Percentiles rank a stretch among this genome's conserved stretches.
Evolutionary conservation across 2,797 vertebrate genomes (phyloP).

Genomic region (Xyrichtys novacula): DNA sequence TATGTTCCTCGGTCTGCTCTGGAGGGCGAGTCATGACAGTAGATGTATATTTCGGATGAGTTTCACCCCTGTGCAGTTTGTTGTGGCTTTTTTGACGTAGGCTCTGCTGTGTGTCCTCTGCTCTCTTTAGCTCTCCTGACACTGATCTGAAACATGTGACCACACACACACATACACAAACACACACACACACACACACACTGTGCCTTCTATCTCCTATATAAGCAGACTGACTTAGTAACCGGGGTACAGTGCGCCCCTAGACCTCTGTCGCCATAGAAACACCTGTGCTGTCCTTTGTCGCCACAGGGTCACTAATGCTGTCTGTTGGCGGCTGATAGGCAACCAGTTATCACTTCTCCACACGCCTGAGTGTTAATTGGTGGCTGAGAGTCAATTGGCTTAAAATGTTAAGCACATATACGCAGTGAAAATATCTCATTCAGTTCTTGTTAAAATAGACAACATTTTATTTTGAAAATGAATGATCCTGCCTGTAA

Average conservation of each 20-base stretch:
- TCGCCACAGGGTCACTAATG: constrained; percentile 27
- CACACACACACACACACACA: constrained; percentile 37
- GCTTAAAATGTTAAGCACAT: constrained; percentile 17
- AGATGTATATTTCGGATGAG: constrained; percentile 49
- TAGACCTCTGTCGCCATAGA: constrained; percentile 65
- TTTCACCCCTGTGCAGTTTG: constrained; percentile 42
- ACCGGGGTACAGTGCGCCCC: constrained; percentile 51
- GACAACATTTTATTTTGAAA: not conserved
- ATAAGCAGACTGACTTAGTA: constrained; percentile 38
- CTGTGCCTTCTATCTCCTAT: constrained; percentile 54
- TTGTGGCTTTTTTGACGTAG: constrained; percentile 65
- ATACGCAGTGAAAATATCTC: constrained; percentile 6
- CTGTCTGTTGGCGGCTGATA: constrained; percentile 7
- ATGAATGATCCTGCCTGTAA: constrained; percentile 42
- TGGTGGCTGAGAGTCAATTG: not conserved
- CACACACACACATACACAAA: constrained; percentile 33
- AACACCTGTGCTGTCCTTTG: constrained; percentile 44
- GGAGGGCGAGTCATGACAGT: constrained; percentile 20
- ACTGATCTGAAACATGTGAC: constrained; percentile 29
- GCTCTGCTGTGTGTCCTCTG: constrained; percentile 55
- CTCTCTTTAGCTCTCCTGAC: constrained; percentile 36
- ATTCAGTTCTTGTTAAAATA: constrained; percentile 11
- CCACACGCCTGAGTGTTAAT: constrained; percentile 8
- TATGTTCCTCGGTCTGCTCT: not conserved
- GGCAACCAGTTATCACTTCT: constrained; percentile 7